phyloP scores from a whole-genome alignment of 2,113 vertebrate species.

The Pluvianellus socialis region DNA sequence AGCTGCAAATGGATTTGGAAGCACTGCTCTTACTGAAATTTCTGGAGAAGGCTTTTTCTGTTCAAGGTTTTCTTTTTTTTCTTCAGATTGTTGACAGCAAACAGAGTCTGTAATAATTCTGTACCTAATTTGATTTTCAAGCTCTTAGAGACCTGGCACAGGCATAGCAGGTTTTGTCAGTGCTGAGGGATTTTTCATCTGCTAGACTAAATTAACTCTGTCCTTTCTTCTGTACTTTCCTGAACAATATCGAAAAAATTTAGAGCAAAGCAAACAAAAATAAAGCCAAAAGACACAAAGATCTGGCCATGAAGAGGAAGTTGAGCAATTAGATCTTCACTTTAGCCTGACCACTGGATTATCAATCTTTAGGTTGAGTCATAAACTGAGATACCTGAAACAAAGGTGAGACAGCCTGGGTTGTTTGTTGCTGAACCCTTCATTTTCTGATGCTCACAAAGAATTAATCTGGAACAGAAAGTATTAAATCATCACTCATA shows the following conservation, averaged over 20 bases:
- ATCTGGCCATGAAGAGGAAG: neutral
- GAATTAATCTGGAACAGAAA: neutral
- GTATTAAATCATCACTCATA: neutral
- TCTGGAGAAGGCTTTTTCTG: neutral
- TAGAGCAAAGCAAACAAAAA: neutral
- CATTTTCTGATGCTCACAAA: neutral
- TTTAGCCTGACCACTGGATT: neutral
- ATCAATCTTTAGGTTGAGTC: neutral
- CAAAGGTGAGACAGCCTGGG: neutral
- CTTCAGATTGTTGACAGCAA: neutral
- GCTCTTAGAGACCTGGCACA: neutral
- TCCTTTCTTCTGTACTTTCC: neutral
- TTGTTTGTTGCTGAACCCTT: neutral
- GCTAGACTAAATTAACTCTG: conserved; percentile 7
- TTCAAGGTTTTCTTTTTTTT: neutral
- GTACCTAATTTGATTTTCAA: conserved; percentile 48
- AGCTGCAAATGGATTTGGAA: neutral
- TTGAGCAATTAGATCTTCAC: neutral
- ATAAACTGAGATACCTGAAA: neutral
- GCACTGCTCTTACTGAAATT: neutral
- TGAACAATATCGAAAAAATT: neutral
- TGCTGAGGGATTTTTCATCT: neutral
- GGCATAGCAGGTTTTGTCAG: conserved; percentile 14
- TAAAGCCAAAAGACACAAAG: neutral
- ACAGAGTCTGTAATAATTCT: conserved; percentile 26